Evolutionary conservation across 2,113 vertebrate species (phyloP), one percentile per base, ranked within the genome.

Genomic region (Xerus inauris): DNA sequence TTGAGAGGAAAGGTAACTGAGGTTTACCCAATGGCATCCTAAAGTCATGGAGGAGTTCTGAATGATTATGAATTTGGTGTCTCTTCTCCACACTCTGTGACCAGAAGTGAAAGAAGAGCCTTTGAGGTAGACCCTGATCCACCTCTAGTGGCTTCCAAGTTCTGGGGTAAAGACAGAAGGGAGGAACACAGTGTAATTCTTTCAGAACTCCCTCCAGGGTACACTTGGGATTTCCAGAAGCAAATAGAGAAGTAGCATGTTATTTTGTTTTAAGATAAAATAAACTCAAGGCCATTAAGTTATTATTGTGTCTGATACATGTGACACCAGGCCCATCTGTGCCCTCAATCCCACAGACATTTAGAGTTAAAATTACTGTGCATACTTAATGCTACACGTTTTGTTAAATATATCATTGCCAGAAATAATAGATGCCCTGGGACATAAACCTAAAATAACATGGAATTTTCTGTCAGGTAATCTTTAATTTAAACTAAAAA

Each of bases 401-500:
- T 80, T 45, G 42, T 97, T 97, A 96, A 98, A 83, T 88, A 95
- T 94, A 95, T 72, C 80, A 71, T 97, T 94, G 80, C 93, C 97
- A 96, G 97, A 97, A 98, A 98, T 98, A 98, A 98, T 95, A 97
- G 73, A 94, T 97, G 69, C 96, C 98, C 95, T 95, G 97, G 98
- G 97, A 98, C 91, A 95, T 95, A 96, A 97, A 98, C 94, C 98
- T 98, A 98, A 98, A 98, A 98, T 97, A 98, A 98, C 97, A 98
- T 96, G 94, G n/a, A 81, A 77, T 94, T 96, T 97, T 96, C 89
- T 67, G 94, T 94, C 79, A 32, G 94, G 96, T 95, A 97, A 97
- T 97, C 98, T 98, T 97, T 96, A 90, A 94, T 97, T 97, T 94
- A 98, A 98, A 79, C 90, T 98, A 98, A 98, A 98, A 98, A 98